Conservation (phyloP, 1,140 invertebrate genomes). For the Bacillus rossius region DNA sequence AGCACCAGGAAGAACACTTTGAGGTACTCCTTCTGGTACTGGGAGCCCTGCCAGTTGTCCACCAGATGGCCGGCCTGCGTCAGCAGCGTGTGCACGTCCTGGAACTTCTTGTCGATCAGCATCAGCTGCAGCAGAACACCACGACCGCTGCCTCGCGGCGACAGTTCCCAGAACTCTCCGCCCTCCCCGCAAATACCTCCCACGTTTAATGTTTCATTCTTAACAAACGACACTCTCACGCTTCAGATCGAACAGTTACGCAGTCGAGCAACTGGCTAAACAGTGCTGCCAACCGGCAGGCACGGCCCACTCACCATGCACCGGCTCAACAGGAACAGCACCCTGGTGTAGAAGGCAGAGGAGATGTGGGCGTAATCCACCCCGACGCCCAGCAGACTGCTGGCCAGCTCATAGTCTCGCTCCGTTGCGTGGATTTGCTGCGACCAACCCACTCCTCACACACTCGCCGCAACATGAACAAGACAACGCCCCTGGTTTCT, state of each 20-base stretch:
- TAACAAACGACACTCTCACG: too few species aligned
- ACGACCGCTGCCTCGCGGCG: too few species aligned
- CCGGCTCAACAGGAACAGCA: conserved; percentile 90
- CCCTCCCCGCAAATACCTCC: too few species aligned
- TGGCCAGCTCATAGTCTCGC: conserved; percentile 83
- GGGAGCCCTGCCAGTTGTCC: conserved; percentile 83
- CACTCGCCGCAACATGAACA: too few species aligned
- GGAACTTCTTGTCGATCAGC: conserved; percentile 88
- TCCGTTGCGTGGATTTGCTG: conserved; percentile 93
- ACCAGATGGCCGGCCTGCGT: conserved; percentile 82
- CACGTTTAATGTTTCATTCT: too few species aligned
- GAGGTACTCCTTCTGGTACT: conserved; percentile 88
- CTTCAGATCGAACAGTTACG: too few species aligned
- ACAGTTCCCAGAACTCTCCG: too few species aligned
- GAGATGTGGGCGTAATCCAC: conserved; percentile 93
- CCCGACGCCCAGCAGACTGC: conserved; percentile 83
- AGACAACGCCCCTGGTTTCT: too few species aligned
- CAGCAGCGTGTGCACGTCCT: conserved; percentile 80
- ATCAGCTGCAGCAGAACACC: conserved; percentile 54
- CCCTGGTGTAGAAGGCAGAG: conserved; percentile 83
- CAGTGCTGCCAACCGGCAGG: too few species aligned
- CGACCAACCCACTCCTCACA: conserved; percentile 41
- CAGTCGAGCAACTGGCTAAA: too few species aligned
- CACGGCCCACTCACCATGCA: conserved; percentile 72
- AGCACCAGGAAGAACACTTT: conserved; percentile 95